These are phyloP conservation scores for Sebastes kiyomatsui DNA, from an alignment of 2,797 vertebrate species.

Conservation along the genomic window DNA sequence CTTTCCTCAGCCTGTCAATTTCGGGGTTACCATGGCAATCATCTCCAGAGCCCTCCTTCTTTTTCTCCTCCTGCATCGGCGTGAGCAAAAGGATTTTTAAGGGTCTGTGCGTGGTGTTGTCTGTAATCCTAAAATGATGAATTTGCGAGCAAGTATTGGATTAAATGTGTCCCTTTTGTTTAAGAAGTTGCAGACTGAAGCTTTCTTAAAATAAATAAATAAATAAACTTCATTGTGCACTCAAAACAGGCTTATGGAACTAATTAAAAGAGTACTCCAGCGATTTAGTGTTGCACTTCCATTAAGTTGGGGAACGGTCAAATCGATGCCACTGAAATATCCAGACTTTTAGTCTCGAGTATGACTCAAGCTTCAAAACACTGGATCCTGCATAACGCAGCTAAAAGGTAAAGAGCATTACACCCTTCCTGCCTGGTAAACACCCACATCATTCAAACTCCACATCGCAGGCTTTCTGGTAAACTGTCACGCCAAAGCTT, in stretches of 20 bases:
- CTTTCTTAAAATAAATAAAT: slow-evolving; percentile 25
- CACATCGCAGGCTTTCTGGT: background rate
- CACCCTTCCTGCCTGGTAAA: background rate
- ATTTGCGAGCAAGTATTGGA: slow-evolving; percentile 20
- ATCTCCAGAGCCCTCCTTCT: slow-evolving; percentile 76
- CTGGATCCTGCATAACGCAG: background rate
- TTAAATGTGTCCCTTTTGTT: slow-evolving; percentile 34
- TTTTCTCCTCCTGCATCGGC: slow-evolving; percentile 70
- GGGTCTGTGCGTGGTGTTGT: background rate
- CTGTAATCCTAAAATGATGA: slow-evolving; percentile 38
- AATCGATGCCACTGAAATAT: background rate
- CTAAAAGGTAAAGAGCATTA: background rate
- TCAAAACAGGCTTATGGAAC: slow-evolving; percentile 15
- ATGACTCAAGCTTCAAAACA: background rate
- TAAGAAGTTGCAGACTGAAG: slow-evolving; percentile 13
- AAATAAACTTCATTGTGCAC: slow-evolving; percentile 2
- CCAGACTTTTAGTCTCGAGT: background rate
- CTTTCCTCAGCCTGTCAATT: slow-evolving; percentile 85
- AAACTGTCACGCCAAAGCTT: background rate
- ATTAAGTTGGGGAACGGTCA: background rate
- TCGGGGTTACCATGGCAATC: slow-evolving; percentile 82
- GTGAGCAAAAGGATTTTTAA: background rate
- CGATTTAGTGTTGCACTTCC: background rate
- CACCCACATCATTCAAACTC: background rate
- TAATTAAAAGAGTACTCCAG: slow-evolving; percentile 42